These are phyloP conservation scores for Talpa occidentalis DNA, from an alignment of 2,113 vertebrate species.

Conservation along the genomic window DNA sequence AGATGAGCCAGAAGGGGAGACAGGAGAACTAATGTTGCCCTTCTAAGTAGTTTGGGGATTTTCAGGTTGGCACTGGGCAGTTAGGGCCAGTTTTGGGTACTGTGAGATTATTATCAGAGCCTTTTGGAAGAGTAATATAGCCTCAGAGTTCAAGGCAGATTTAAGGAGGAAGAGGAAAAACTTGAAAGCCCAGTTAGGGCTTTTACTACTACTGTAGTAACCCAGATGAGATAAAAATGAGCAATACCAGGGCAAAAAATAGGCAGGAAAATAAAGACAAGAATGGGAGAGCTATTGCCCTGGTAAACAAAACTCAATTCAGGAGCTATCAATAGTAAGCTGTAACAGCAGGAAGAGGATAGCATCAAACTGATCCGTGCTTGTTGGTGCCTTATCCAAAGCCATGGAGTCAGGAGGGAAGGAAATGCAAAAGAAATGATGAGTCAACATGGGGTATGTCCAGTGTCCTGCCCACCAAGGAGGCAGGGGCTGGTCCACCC, in stretches of 20 bases:
- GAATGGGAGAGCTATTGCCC: not conserved
- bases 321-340: not conserved
- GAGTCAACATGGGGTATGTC: too few species aligned
- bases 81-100: not conserved
- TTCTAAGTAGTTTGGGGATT: not conserved
- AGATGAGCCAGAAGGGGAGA: not conserved
- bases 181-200: not conserved
- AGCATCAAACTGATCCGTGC: not conserved
- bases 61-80: not conserved
- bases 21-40: not conserved
- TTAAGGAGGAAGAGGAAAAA: not conserved
- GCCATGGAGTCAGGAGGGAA: not conserved
- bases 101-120: not conserved
- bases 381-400: not conserved
- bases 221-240: not conserved
- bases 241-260: not conserved
- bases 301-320: fast-evolving
- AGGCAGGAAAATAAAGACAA: not conserved
- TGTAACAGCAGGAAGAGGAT: not conserved
- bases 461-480: not conserved
- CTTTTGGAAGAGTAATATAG: not conserved
- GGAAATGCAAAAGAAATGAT: not conserved
- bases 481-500: not conserved
- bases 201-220: not conserved
- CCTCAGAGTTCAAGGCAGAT: not conserved